These are phyloP conservation scores for Phymorhynchus buccinoides DNA, from an alignment of 1,140 invertebrate genomes.

Conservation along the genomic window DNA sequence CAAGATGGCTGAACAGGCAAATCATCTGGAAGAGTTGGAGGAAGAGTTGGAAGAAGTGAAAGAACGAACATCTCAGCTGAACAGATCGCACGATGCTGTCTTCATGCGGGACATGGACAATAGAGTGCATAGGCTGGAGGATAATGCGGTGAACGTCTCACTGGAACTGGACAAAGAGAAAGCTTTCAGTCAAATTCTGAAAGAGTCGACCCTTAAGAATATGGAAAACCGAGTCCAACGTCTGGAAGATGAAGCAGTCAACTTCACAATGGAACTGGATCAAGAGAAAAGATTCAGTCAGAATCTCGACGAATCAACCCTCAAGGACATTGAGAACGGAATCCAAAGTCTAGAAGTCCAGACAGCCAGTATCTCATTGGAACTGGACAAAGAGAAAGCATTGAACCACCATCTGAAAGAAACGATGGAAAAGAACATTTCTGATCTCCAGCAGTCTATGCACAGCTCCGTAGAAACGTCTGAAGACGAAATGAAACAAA, in stretches of 20 bases:
- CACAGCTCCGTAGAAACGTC: neutral
- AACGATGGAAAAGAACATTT: too few species aligned
- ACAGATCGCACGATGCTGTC: neutral
- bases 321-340: neutral
- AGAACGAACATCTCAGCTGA: neutral
- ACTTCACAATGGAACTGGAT: neutral
- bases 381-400: neutral
- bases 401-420: neutral
- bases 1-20: neutral
- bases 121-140: neutral
- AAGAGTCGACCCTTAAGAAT: neutral
- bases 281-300: neutral
- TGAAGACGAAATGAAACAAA: neutral
- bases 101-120: neutral
- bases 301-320: neutral
- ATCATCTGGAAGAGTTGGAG: neutral
- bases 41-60: neutral
- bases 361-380: neutral
- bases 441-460: neutral
- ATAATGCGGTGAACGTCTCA: neutral
- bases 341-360: neutral
- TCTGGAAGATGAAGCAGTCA: neutral
- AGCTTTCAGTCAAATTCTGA: neutral
- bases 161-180: neutral
- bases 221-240: neutral